Base-by-base conservation (phyloP, 2,113 vertebrate genomes). In the Austrofundulus limnaeus region DNA sequence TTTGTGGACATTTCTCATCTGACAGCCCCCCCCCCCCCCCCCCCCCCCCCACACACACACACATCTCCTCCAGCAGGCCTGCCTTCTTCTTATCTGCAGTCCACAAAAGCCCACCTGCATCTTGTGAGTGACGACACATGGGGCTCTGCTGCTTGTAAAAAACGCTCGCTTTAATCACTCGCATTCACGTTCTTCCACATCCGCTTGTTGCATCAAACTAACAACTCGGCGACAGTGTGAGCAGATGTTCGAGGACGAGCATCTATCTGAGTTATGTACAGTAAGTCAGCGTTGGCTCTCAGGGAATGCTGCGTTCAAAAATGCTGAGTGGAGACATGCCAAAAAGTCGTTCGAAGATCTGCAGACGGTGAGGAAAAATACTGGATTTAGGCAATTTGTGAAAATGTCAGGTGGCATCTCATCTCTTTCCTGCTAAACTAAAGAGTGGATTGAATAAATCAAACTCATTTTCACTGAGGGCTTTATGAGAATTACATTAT, bases 51-150 rank as follows among this genome's bases (percentile, higher is more conserved):
- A 42, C 38, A 38, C 37, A 14, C 21, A 9, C 25, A 25, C 2
- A 43, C 52, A 43, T 38, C 31, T 61, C 31, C 58, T 62, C 54
- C 50, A 56, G 64, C 66, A 67, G 69, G 49, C 61, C 23, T 4
- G 37, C 50, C 69, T 66, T 52, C 45, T 70, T 76, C 78, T 88
- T 70, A 87, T 90, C 77, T 83, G 75, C 59, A 34, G 68, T 47
- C 59, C 74, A 69, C 69, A 54, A 75, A 38, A 77, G 63, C 78
- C 64, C 66, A 75, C 74, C 78, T 37, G 51, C 15, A 47, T 60
- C 5, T 20, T n/a, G 56, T 45, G 59, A 58, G 19, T 48, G 39
- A 61, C 65, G 66, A 41, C 60, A 21, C 15, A 47, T 63, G n/a
- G 58, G 14, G 1, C 58, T 53, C 41, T 24, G 65, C 21, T 7